Evolutionary conservation across 2,797 vertebrate species (phyloP), one percentile per base, ranked within the genome.

Genomic region (Avahi laniger): DNA sequence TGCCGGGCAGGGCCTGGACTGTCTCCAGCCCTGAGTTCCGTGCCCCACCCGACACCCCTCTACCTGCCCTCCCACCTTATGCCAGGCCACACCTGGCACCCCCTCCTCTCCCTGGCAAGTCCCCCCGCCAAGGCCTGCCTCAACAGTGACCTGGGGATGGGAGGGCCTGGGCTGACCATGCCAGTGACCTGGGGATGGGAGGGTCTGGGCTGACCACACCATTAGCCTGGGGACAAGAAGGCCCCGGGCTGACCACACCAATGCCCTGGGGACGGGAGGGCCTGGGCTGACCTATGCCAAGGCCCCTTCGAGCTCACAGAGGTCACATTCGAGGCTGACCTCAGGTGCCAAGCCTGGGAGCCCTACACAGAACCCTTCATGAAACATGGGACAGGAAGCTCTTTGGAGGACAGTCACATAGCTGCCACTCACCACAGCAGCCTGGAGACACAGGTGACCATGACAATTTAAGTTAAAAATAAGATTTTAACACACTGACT

Each of bases 1-100:
- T 35, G 22, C 79, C 12, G 0, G 6, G n/a, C 1, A 1, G 14
- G 18, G 14, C 0, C 1, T 5, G 6, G 35, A 17, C 54, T 13
- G 7, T 17, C 35, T 81, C 48, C 33, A 48, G 72, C 18, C 90
- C 75, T 3, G 12, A 15, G n/a, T 63, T 59, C 33, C 0, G 1
- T n/a, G 65, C 43, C 54, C 72, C 6, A 1, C 4, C 48, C 2
- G 73, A 18, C 57, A 30, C 1, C 9, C 6, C 1, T 43, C 28
- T 30, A 57, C 41, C 78, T 13, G 28, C 57, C 48, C 17, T 61
- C 22, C 33, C 69, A 41, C 30, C 33, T 8, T 30, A 26, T 2
- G 1, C 12, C 26, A 15, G 30, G n/a, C 63, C 82, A 48, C 61
- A 50, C 26, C 26, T 24, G 3, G n/a, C 35, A 20, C 20, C 38